These are phyloP conservation scores for Turnix velox DNA, from an alignment of 2,113 vertebrate genomes.

Conservation along the genomic window DNA sequence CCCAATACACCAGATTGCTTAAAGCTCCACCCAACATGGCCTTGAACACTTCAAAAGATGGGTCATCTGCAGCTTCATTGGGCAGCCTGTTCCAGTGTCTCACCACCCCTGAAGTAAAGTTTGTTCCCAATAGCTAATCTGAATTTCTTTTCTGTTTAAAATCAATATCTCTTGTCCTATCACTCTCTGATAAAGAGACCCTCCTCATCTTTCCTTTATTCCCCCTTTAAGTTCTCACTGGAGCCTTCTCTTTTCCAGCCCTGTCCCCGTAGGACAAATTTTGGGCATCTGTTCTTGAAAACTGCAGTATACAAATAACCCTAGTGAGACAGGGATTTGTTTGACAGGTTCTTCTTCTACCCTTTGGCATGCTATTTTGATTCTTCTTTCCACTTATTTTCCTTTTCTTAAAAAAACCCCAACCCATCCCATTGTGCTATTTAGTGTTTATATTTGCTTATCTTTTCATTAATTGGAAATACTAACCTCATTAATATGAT, in stretches of 20 bases:
- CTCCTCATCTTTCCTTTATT: not conserved
- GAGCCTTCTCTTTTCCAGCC: not conserved
- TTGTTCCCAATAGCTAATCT: not conserved
- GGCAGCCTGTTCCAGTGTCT: not conserved
- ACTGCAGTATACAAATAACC: not conserved
- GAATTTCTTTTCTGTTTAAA: not conserved
- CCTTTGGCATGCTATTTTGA: not conserved
- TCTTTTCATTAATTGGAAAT: not conserved
- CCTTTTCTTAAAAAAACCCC: too few relatives aligned
- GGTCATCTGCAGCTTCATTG: not conserved
- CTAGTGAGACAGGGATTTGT: not conserved
- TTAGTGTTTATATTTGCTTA: not conserved
- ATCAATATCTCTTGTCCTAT: not conserved
- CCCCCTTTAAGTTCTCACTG: not conserved
- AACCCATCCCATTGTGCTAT: not conserved
- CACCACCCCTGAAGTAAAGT: not conserved
- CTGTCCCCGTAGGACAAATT: not conserved
- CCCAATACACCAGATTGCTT: not conserved
- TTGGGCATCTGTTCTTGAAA: not conserved
- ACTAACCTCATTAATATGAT: not conserved
- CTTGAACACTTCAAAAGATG: not conserved
- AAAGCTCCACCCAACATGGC: not conserved
- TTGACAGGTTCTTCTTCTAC: conserved; percentile 4
- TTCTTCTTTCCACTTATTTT: not conserved
- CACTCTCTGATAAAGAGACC: not conserved